Conservation (phyloP, 2,797 vertebrate genomes). For the Picus viridis region DNA sequence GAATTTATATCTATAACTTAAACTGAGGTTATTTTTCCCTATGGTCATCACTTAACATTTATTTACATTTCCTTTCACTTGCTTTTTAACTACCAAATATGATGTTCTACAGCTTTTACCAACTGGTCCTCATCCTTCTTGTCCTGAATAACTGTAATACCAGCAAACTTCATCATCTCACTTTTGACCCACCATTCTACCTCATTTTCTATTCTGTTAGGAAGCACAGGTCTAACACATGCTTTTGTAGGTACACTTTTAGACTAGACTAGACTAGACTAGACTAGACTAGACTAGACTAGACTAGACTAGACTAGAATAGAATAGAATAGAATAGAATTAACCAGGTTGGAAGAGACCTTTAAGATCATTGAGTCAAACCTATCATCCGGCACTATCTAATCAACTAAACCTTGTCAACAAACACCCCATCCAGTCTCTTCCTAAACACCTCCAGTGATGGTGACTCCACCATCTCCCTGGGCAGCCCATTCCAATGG, state of each 20-base stretch:
- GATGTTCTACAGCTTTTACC: background rate
- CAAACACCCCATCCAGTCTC: too few species aligned
- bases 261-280: too few species aligned
- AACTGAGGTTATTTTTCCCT: background rate
- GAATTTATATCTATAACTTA: background rate
- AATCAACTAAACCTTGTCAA: too few species aligned
- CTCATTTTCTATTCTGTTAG: background rate
- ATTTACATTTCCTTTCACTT: conserved; percentile 7
- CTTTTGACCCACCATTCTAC: background rate
- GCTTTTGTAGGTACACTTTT: background rate
- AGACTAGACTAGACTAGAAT: too few species aligned
- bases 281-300: too few species aligned
- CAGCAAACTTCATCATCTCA: background rate
- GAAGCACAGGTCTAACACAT: background rate
- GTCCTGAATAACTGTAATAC: background rate
- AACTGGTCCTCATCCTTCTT: background rate
- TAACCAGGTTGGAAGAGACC: too few species aligned
- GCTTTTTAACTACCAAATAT: background rate
- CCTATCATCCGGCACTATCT: too few species aligned
- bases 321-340: too few species aligned
- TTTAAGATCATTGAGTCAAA: too few species aligned
- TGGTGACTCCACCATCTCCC: too few species aligned
- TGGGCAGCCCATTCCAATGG: too few species aligned
- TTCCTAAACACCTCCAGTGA: too few species aligned
- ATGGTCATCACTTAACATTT: background rate